Conservation (phyloP, 2,113 vertebrate genomes). For the Carlito syrichta region DNA sequence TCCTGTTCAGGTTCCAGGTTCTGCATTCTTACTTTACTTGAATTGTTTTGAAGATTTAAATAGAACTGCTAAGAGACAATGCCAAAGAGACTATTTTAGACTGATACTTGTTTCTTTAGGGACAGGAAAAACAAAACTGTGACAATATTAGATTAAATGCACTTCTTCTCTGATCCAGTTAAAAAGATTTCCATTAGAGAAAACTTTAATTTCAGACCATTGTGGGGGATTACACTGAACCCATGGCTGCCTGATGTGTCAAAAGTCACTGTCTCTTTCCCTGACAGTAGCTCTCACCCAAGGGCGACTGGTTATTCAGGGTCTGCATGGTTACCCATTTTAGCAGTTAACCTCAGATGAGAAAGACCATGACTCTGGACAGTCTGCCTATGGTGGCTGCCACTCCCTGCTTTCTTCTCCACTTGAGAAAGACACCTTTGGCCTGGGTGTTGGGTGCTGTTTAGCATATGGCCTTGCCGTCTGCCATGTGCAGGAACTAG, state of each 20-base stretch:
- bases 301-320: neutral
- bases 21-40: neutral
- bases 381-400: neutral
- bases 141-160: constrained; percentile 60
- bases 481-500: neutral
- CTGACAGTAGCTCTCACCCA: neutral
- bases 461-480: too few species aligned
- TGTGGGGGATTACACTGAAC: neutral
- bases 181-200: neutral
- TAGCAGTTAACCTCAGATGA: neutral
- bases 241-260: neutral
- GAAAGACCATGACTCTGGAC: accelerated
- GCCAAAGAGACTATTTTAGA: constrained; percentile 16
- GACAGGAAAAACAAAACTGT: constrained; percentile 70
- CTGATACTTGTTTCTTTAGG: constrained; percentile 73
- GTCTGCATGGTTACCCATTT: neutral
- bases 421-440: neutral
- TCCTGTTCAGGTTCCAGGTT: neutral
- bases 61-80: neutral
- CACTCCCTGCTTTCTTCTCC: accelerated
- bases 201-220: neutral
- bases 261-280: neutral
- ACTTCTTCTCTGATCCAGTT: constrained; percentile 68
- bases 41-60: neutral
- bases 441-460: accelerated